phyloP scores from a whole-genome alignment of 1,140 invertebrate species.

The Drosophila athabasca region DNA sequence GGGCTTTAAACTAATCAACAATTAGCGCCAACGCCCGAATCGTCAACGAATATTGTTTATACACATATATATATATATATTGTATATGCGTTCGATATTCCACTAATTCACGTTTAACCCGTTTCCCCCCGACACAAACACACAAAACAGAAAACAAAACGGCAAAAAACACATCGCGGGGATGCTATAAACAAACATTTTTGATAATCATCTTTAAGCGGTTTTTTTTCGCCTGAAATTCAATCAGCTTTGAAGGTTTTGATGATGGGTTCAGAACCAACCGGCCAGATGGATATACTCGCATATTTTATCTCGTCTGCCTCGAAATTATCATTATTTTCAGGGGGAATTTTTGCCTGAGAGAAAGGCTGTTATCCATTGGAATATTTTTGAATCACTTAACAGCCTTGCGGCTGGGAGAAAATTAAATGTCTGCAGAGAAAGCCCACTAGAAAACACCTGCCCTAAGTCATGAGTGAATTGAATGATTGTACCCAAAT shows the following conservation, averaged over 20 bases:
- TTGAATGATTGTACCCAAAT: no score
- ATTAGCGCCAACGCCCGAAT: constrained; percentile 59
- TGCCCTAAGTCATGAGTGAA: no score
- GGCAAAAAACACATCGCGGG: constrained; percentile 3
- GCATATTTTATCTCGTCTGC: no score
- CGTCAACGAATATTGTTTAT: constrained; percentile 47
- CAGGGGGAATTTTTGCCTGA: no score
- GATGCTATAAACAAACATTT: constrained; percentile 26
- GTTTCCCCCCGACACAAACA: constrained; percentile 27
- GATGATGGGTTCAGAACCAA: no score
- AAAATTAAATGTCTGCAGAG: no score
- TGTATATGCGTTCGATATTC: not conserved
- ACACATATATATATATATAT: constrained; percentile 2
- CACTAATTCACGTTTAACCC: constrained; percentile 56
- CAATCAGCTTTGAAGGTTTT: not conserved
- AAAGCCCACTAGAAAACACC: no score
- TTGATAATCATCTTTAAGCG: constrained; percentile 13
- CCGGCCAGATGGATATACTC: no score
- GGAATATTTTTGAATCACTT: no score
- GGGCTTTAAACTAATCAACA: constrained; percentile 80
- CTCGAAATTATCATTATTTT: no score
- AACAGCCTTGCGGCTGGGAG: no score
- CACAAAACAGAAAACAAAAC: constrained; percentile 10
- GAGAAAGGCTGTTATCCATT: no score
- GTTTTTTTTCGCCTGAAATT: not conserved